Evolutionary conservation across 1,140 invertebrate genomes (phyloP).

Genomic region (Aphelinus certus): DNA sequence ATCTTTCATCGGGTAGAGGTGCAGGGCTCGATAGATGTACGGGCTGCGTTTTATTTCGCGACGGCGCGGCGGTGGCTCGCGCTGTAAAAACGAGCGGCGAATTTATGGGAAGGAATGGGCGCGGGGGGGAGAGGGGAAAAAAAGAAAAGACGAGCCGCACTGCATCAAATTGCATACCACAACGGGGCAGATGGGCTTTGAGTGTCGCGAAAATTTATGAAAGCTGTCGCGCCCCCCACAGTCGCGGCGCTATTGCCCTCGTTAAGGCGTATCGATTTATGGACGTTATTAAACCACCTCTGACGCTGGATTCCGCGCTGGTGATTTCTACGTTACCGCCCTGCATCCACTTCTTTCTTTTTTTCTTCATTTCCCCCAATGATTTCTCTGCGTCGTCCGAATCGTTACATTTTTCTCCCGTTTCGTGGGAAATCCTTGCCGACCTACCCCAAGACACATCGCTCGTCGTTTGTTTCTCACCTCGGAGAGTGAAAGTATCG

Average conservation of each 20-base stretch:
- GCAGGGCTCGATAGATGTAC: conserved; percentile 19
- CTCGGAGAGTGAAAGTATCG: no score
- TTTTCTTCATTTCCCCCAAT: no score
- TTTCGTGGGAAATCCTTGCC: no score
- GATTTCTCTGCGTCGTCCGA: no score
- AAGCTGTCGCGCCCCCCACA: background rate
- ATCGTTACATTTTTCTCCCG: no score
- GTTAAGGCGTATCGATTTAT: conserved; percentile 34
- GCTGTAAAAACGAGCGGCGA: conserved; percentile 24
- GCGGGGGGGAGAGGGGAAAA: background rate
- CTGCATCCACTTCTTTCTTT: no score
- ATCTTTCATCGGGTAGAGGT: conserved; percentile 6
- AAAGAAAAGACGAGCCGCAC: conserved; percentile 3
- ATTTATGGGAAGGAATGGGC: conserved; percentile 33
- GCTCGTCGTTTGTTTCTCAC: no score
- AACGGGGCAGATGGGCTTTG: conserved; percentile 31
- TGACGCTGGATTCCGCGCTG: no score
- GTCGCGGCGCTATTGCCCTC: background rate
- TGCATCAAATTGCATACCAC: conserved; percentile 36
- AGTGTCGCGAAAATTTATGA: conserved; percentile 34
- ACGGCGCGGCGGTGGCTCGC: background rate
- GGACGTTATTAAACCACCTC: conserved; percentile 13
- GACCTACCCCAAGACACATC: no score
- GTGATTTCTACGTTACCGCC: no score
- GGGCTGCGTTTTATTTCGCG: conserved; percentile 14